Base-by-base conservation (phyloP, 2,797 vertebrate species). In the Chelmon rostratus region DNA sequence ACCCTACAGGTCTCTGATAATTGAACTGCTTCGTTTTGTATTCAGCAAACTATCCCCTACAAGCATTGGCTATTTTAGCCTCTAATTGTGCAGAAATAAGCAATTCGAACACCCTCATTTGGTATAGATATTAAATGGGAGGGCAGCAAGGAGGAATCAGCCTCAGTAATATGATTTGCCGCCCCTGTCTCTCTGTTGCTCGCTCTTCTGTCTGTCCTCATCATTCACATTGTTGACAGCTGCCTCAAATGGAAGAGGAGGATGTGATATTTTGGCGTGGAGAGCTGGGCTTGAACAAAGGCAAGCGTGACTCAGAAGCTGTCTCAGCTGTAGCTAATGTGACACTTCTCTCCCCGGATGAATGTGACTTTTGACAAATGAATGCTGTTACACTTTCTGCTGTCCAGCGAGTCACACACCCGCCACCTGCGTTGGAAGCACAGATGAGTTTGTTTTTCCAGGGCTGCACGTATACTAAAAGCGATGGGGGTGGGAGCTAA, bases 361-460 rank as follows among this genome's bases (percentile, higher is more conserved):
- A 92, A 88, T 91, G 90, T 87, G 91, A 93, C 91, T 92, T 91
- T 90, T 93, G 92, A 93, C 89, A 94, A 94, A 93, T 93, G 84
- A 91, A 88, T 72, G 73, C 76, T 81, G 86, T 91, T 92, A 92
- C 53, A 82, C 86, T 81, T 87, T 84, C 79, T 84, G 71, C 87
- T 90, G 90, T 89, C 87, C 86, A 23, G 69, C 75, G 21, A 75
- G 74, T 79, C 78, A 59, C 8, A 23, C 15, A 19, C 58, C 44
- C 52, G 8, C 81, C 70, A 83, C 73, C 78, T 78, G 68, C 68
- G 78, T 78, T 63, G 54, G 54, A 85, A 81, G 54, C 83, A 71
- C 57, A 76, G 69, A 68, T 61, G 74, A 63, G 38, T 75, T 78
- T 83, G 64, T 82, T 89, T 83, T 83, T 9, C 79, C 71, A 68